A percentile compares a stretch with the other conserved stretches of the same genome.
These are phyloP conservation scores for Babyrousa celebensis DNA, from an alignment of 2,797 vertebrate genomes.

Conservation along the genomic window DNA sequence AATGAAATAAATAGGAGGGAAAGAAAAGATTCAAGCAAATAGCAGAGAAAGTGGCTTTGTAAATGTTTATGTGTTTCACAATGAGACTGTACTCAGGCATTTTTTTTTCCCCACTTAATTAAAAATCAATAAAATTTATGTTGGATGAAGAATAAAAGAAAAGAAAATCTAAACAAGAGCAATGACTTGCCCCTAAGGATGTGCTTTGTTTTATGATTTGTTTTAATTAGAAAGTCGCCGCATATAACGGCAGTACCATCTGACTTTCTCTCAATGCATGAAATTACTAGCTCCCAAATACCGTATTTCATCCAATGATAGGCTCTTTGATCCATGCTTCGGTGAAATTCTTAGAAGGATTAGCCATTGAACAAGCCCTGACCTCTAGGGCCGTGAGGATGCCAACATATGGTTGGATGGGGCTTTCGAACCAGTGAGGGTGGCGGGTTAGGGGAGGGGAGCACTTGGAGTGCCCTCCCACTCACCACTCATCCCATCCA, in stretches of 20 bases:
- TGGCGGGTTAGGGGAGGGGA: neutral
- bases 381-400: neutral
- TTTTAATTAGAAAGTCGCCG: constrained; percentile 40
- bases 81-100: neutral
- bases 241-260: neutral
- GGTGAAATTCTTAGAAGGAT: constrained; percentile 15
- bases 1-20: neutral
- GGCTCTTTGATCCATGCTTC: neutral
- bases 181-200: constrained; percentile 2
- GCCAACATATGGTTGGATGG: accelerated
- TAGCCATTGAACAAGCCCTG: neutral
- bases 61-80: neutral
- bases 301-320: neutral
- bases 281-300: neutral
- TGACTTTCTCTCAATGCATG: neutral
- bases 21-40: constrained; percentile 37
- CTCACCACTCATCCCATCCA: neutral
- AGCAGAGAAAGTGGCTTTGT: neutral
- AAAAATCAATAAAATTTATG: constrained; percentile 65
- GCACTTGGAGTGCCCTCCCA: neutral
- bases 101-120: constrained; percentile 53
- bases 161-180: constrained; percentile 58
- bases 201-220: constrained; percentile 21
- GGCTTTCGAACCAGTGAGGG: neutral
- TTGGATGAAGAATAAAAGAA: constrained; percentile 39